These are phyloP conservation scores for Pterophyllum scalare DNA, from an alignment of 2,113 vertebrate species.

Conservation along the genomic window DNA sequence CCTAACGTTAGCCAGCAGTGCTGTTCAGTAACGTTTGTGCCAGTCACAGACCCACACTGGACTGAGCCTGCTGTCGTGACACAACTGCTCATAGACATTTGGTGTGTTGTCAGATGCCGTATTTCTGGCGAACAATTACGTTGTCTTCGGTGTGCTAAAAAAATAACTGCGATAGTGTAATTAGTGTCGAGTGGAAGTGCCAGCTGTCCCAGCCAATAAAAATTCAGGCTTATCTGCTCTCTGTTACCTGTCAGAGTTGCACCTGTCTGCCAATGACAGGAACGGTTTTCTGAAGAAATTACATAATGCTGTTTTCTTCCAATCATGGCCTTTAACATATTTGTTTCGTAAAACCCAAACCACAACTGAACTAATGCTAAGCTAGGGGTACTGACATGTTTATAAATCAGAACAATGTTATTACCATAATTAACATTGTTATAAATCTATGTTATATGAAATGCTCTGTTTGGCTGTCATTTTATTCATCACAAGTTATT, in stretches of 20 bases:
- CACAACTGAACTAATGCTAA: not conserved
- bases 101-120: not conserved
- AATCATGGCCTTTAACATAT: not conserved
- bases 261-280: not conserved
- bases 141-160: not conserved
- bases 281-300: not conserved
- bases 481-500: not conserved
- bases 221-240: not conserved
- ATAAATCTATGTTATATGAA: not conserved
- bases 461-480: not conserved
- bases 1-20: conserved; percentile 71
- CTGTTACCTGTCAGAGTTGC: conserved; percentile 24
- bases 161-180: not conserved
- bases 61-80: conserved; percentile 5
- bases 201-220: conserved; percentile 12
- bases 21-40: conserved; percentile 49
- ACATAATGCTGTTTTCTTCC: not conserved
- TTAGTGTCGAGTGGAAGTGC: conserved; percentile 15
- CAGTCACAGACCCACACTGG: conserved; percentile 43
- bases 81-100: not conserved
- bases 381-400: not conserved
- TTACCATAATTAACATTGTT: not conserved
- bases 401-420: not conserved
- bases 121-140: not conserved
- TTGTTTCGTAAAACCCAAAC: not conserved